Evolutionary conservation across 2,797 vertebrate genomes (phyloP), one percentile per base, ranked within the genome.

Genomic region (Alca torda): DNA sequence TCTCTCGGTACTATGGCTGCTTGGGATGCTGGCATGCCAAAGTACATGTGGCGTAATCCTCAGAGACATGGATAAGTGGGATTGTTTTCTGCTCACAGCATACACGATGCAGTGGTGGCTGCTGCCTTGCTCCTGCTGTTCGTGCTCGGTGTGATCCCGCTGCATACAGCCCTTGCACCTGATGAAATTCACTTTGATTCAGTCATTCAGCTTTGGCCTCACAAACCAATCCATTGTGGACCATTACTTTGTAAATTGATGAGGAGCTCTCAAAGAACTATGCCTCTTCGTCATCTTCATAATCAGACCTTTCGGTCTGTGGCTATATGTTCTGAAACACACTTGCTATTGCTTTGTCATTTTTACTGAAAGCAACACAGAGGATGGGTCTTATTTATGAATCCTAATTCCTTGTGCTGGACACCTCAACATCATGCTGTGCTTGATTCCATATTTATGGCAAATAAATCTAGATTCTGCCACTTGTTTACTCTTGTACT

Each of bases 401-500:
- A 57, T 48, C 57, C 25, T 57, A 67, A 85, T 88, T 95, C 75
- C n/a, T 93, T 84, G 48, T 54, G 21, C 45, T 77, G 78, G 84
- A 92, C 68, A n/a, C 13, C 45, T 90, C 76, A 91, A 67, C 69
- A 46, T 90, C 75, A 90, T 54, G 16, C 41, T 94, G 57, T 72
- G 68, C 90, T 92, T 93, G 24, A 25, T 89, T 82, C n/a, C 15
- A 41, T 77, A 45, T 90, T 81, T 93, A 77, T 33, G 64, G 70
- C n/a, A 96, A 89, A 97, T 95, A 95, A 95, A 95, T 96, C 72
- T 77, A 77, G 84, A 65, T 12, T 57, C 39, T 83, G 60, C 17
- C 26, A 57, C 50, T 68, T 92, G 45, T 87, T 91, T 93, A 61
- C 24, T 89, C 60, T 77, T 76, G 41, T 60, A 43, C 15, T 67